These are phyloP conservation scores for Acrocyrtus sp. DNA, from an alignment of 2,888 invertebrate species.

Conservation along the genomic window DNA sequence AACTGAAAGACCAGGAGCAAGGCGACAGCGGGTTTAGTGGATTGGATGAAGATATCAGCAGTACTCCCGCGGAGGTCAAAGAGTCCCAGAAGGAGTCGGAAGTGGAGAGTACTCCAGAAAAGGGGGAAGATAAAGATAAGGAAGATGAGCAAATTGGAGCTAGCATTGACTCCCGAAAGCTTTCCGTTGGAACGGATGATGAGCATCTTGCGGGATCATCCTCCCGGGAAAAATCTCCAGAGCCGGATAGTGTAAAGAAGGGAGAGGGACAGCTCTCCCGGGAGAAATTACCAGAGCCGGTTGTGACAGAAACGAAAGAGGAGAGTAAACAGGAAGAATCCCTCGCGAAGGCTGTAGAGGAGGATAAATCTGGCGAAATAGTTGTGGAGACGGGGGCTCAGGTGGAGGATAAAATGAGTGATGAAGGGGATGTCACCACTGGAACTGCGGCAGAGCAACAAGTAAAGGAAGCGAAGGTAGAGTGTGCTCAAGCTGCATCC, in stretches of 20 bases:
- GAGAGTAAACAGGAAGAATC: background rate
- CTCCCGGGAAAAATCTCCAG: slow-evolving; percentile 18
- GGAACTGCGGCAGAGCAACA: too few species aligned
- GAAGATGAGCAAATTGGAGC: slow-evolving; percentile 10
- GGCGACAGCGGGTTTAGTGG: slow-evolving; percentile 38
- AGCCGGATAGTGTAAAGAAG: slow-evolving; percentile 8
- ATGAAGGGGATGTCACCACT: slow-evolving; percentile 3
- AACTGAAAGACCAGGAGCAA: slow-evolving; percentile 31
- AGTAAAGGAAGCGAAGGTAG: background rate
- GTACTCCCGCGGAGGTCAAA: background rate
- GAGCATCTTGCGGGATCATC: slow-evolving; percentile 12
- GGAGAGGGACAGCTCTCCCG: background rate
- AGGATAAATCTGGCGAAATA: background rate
- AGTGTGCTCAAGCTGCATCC: slow-evolving; percentile 7
- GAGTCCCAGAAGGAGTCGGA: slow-evolving; percentile 2
- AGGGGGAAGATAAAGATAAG: slow-evolving; percentile 4
- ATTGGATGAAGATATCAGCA: slow-evolving; percentile 27
- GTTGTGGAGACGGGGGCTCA: background rate
- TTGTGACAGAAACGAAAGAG: background rate
- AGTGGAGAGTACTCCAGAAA: background rate
- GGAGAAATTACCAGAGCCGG: slow-evolving; percentile 25
- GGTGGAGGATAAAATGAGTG: slow-evolving; percentile 10
- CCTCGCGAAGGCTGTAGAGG: background rate
- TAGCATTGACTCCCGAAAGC: slow-evolving; percentile 12
- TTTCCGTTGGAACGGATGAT: slow-evolving; percentile 23